phyloP scores from a whole-genome alignment of 2,113 vertebrate genomes.

The Vidua chalybeata region DNA sequence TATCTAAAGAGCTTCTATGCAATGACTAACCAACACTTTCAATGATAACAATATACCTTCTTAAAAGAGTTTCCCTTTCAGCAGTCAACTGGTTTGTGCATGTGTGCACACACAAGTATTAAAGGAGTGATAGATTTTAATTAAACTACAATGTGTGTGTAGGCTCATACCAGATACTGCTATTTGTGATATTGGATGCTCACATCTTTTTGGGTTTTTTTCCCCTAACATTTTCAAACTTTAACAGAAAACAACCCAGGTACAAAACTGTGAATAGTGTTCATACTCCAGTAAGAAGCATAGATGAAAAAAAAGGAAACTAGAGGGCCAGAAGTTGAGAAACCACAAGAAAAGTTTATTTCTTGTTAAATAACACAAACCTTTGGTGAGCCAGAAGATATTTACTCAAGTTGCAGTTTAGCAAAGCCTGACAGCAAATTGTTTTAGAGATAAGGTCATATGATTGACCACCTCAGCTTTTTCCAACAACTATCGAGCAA shows the following conservation, averaged over 20 bases:
- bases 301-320: neutral
- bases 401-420: neutral
- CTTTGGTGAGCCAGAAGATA: neutral
- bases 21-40: neutral
- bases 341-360: neutral
- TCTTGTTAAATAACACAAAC: neutral
- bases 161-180: neutral
- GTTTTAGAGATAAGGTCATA: neutral
- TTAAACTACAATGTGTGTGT: neutral
- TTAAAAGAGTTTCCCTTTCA: neutral
- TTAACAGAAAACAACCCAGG: neutral
- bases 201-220: neutral
- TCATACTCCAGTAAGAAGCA: neutral
- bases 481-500: neutral
- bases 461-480: neutral
- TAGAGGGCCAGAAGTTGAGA: neutral
- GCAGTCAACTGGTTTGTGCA: neutral
- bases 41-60: neutral
- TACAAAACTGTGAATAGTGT: neutral
- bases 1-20: neutral
- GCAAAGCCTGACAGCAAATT: neutral
- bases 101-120: rapidly evolving
- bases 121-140: neutral
- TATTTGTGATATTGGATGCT: neutral
- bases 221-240: neutral